These are phyloP conservation scores for Drosophila prostipennis DNA, from an alignment of 2,888 invertebrate species.

Conservation along the genomic window DNA sequence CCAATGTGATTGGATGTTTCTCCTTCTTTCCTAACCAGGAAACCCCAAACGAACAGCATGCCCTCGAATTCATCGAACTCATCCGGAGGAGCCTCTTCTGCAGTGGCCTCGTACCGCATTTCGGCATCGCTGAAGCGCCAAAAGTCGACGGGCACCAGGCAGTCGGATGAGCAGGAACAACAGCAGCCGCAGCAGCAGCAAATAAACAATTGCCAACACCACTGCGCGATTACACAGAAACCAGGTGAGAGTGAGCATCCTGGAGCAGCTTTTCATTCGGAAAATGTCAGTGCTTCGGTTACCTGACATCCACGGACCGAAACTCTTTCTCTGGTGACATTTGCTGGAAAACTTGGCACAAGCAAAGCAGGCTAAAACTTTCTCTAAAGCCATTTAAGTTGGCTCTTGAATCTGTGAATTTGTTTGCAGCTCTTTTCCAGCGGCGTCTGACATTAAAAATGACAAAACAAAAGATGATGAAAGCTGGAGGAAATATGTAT, in stretches of 20 bases:
- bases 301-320: background rate
- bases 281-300: constrained; percentile 17
- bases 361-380: constrained; percentile 8
- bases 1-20: background rate
- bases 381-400: constrained; percentile 36
- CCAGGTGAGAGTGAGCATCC: constrained; percentile 70
- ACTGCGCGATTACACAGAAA: constrained; percentile 70
- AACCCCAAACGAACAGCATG: constrained; percentile 59
- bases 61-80: constrained; percentile 44
- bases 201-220: constrained; percentile 54
- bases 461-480: constrained; percentile 25
- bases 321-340: constrained; percentile 26
- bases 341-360: constrained; percentile 18
- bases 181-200: constrained; percentile 37
- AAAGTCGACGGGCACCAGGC: constrained; percentile 66
- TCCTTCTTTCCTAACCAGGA: constrained; percentile 41
- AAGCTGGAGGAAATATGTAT: background rate
- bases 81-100: constrained; percentile 19
- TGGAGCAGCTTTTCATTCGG: constrained; percentile 6
- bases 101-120: constrained; percentile 61
- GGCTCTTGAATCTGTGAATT: background rate
- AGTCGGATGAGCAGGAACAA: constrained; percentile 35
- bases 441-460: constrained; percentile 23
- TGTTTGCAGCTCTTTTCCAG: constrained; percentile 44
- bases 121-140: constrained; percentile 78